Evolutionary conservation across 2,113 vertebrate genomes (phyloP).

Genomic region (Orientallactaga bullata): DNA sequence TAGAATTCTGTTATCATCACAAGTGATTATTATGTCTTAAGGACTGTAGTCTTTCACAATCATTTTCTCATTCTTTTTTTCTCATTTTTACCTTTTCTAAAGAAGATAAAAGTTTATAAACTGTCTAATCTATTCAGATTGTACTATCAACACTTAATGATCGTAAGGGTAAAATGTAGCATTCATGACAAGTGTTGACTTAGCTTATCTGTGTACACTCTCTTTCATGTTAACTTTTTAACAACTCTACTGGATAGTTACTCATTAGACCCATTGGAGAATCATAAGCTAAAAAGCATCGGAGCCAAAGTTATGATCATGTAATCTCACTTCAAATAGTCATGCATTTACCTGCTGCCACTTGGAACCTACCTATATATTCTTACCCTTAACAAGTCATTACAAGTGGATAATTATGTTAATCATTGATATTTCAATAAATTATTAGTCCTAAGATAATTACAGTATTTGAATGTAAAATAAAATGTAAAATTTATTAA

Average conservation of each 20-base stretch:
- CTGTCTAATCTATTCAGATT: constrained; percentile 28
- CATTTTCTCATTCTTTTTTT: constrained; percentile 54
- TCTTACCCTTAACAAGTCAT: background rate
- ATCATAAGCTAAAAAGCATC: background rate
- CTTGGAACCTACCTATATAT: background rate
- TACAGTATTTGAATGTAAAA: constrained; percentile 28
- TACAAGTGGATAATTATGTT: background rate
- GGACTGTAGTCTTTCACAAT: background rate
- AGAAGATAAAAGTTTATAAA: constrained; percentile 23
- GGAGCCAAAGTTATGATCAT: background rate
- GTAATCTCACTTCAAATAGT: background rate
- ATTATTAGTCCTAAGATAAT: constrained; percentile 42
- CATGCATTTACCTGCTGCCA: background rate
- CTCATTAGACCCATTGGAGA: background rate
- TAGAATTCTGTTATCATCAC: background rate
- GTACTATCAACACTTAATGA: constrained; percentile 5
- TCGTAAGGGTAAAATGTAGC: constrained; percentile 14
- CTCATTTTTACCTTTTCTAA: constrained; percentile 30
- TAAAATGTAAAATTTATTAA: constrained; percentile 21
- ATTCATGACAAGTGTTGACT: constrained; percentile 1
- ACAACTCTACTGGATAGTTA: background rate
- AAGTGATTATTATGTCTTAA: background rate
- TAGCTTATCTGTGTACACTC: background rate
- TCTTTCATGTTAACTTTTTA: background rate
- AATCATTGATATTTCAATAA: constrained; percentile 5